Evolutionary conservation across 2,888 invertebrate species (phyloP).

Genomic region (Lasioglossum lativentre): DNA sequence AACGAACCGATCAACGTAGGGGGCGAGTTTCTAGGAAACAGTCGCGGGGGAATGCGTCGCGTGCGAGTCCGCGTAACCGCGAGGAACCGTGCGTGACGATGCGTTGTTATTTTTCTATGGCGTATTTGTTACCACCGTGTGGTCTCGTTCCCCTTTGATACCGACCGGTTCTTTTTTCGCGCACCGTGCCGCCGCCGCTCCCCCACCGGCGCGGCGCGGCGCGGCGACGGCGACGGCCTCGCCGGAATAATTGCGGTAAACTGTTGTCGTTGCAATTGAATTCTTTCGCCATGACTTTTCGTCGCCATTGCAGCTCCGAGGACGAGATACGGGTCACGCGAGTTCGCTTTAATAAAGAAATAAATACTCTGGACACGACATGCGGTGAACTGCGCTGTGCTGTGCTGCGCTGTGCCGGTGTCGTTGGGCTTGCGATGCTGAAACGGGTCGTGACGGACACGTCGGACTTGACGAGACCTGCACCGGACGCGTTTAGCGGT

Average conservation of each 20-base stretch:
- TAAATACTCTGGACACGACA: background rate
- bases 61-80: constrained; percentile 42
- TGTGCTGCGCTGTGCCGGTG: too few relatives aligned
- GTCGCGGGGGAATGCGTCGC: constrained; percentile 25
- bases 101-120: constrained; percentile 23
- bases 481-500: background rate
- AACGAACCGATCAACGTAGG: constrained; percentile 8
- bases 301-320: background rate
- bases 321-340: constrained; percentile 6
- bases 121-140: constrained; percentile 12
- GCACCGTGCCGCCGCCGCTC: background rate
- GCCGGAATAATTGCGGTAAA: constrained; percentile 7
- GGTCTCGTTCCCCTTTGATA: background rate
- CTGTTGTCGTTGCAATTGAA: constrained; percentile 14
- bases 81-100: constrained; percentile 42
- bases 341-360: background rate
- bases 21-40: constrained; percentile 34
- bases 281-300: background rate
- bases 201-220: too few relatives aligned
- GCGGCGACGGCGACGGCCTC: background rate
- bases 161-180: background rate
- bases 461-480: background rate
- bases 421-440: background rate
- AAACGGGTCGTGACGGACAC: background rate
- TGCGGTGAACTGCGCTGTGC: background rate